Evolutionary conservation across 2,797 vertebrate species (phyloP), one percentile per base, ranked within the genome.

Genomic region (Bovichtus variegatus): DNA sequence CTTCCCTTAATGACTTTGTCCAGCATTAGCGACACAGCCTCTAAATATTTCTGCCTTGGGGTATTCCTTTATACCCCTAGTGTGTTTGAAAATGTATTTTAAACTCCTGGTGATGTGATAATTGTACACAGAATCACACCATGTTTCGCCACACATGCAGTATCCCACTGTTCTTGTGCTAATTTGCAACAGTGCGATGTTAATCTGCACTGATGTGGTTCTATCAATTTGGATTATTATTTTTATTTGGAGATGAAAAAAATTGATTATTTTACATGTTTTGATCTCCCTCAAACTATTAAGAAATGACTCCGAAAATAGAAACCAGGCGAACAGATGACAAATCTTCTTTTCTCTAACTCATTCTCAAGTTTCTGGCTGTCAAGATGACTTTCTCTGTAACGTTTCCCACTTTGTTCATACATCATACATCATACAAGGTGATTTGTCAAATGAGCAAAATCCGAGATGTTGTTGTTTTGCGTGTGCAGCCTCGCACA

Each of bases 1-100:
- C 61, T 58, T 79, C 65, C 68, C 41, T 68, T 84, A 74, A 87
- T 76, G 78, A 81, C 78, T 84, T 79, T 77, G 67, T 76, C 63
- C 62, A 78, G 57, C 50, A 64, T 66, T 60, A 60, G 49, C 18
- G 15, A 51, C 38, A 59, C 58, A 71, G 62, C 46, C 55, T 81
- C 8, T 27, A 71, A 71, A 81, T 71, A 66, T 71, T 38, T 63
- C 44, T 36, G 31, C 72, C 76, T 58, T 1, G 1, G 53, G 67
- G 9, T 46, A 2, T 82, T 81, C 51, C 55, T 87, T 69, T 49
- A 47, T 60, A 84, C 71, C 83, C 61, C 53, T 46, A 10, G 2
- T 25, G 47, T 74, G 66, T 79, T 84, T 54, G 40, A 65, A 74
- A 58, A 82, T 77, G 25, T 19, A 74, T 82, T 74, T 70, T 50